Base-by-base conservation (phyloP, 2,113 vertebrate species). In the Alligator sinensis region DNA sequence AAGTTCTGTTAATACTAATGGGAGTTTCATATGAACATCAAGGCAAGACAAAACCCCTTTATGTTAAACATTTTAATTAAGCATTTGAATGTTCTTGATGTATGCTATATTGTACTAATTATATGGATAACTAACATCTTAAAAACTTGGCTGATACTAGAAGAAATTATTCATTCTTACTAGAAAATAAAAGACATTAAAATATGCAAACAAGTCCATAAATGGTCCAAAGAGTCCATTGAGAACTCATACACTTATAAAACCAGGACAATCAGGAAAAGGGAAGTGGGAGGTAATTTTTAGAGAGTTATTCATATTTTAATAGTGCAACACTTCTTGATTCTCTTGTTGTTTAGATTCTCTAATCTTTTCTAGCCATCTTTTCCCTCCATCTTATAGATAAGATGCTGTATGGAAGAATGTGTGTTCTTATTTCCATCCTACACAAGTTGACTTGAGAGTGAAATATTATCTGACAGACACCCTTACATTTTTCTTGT, bases 21-120 rank as follows among this genome's bases (percentile, higher is more conserved):
- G 34, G 84, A 94, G 80, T 81, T 97, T 92, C 84, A 13, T 79
- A 66, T 89, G 34, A 76, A 95, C 63, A 93, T 95, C 80, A 97
- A 89, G 28, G 80, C 34, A 80, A 80, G 57, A 30, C 63, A 88
- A 93, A 96, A 57, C 11, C 17, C 57, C 87, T 88, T 97, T 82
- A 94, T 94, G 64, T 1, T 81, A n/a, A 92, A 80, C 1, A 5
- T 55, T 96, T 84, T 94, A 91, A 94, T 94, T 91, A 91, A 91
- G 17, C 54, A 77, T 70, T 92, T 95, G 87, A 86, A 94, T 94
- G 94, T 86, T 83, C 88, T 96, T 81, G 79, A 93, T 91, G 16
- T 88, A 34, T 66, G 8, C 17, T 94, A 78, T 75, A 87, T 94
- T 70, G 25, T 94, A 57, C 55, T 93, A 87, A 92, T 89, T 94